Conservation (phyloP, 2,797 vertebrate genomes). For the Sardinella longiceps region DNA sequence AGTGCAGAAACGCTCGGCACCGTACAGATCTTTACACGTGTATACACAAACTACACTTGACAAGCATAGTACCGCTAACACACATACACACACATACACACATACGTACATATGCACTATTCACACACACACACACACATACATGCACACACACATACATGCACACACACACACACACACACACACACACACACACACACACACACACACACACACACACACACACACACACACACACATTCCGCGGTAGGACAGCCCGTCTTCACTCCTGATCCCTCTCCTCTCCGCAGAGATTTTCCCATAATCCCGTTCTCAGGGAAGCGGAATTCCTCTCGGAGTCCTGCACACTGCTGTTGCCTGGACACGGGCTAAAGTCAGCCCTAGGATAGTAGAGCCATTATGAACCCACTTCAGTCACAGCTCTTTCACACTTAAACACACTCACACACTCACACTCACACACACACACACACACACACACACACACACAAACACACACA, state of each 20-base stretch:
- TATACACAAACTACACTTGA: neutral
- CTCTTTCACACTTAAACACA: neutral
- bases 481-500: neutral
- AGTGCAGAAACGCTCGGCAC: neutral
- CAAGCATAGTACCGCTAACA: neutral
- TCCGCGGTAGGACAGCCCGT: slow-evolving; percentile 12
- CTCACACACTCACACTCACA: neutral
- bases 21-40: neutral
- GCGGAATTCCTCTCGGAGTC: neutral
- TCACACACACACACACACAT: slow-evolving; percentile 13
- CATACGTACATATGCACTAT: too few species aligned
- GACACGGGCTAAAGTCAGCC: neutral
- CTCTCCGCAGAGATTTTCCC: slow-evolving; percentile 1
- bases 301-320: slow-evolving; percentile 20
- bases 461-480: neutral
- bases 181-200: slow-evolving; percentile 6
- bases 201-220: neutral
- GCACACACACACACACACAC: slow-evolving; percentile 12
- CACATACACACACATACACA: neutral
- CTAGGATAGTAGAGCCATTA: neutral
- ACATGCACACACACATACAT: neutral
- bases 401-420: neutral
- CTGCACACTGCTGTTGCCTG: neutral
- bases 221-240: slow-evolving; percentile 14
- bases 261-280: neutral